Percentiles rank a stretch among this genome's conserved stretches.
These are phyloP conservation scores for Plagodis pulveraria DNA, from an alignment of 2,888 invertebrate genomes.

Conservation along the genomic window DNA sequence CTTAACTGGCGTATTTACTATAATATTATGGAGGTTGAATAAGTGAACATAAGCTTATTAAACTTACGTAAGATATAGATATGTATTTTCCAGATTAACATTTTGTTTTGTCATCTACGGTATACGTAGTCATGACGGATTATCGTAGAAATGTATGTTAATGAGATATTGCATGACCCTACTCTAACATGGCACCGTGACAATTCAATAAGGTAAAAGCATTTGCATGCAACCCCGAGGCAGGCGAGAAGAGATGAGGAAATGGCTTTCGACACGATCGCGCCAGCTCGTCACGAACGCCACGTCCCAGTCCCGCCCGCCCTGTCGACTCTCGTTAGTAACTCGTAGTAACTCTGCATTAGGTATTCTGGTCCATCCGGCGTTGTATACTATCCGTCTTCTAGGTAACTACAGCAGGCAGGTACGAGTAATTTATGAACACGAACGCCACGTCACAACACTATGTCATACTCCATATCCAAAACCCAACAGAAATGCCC, in stretches of 20 bases:
- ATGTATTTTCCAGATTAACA: not conserved
- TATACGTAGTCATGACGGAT: not conserved
- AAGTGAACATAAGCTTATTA: too few species aligned
- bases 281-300: conserved; percentile 20
- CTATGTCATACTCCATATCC: conserved; percentile 6
- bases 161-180: conserved; percentile 10
- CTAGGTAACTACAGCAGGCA: conserved; percentile 1
- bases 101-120: not conserved
- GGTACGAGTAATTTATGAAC: conserved; percentile 10
- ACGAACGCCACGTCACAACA: conserved; percentile 1
- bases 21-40: too few species aligned
- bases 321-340: conserved; percentile 13
- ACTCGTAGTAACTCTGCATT: conserved; percentile 16
- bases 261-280: conserved; percentile 29
- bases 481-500: conserved; percentile 6
- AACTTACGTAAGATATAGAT: too few species aligned
- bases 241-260: conserved; percentile 23
- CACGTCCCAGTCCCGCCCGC: conserved; percentile 12
- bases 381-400: conserved; percentile 7
- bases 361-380: conserved; percentile 14
- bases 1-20: not conserved
- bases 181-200: conserved; percentile 12
- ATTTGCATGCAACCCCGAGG: conserved; percentile 26
- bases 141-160: conserved; percentile 12
- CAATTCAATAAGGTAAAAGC: conserved; percentile 30